Percentiles rank a stretch among this genome's conserved stretches.
Conservation (phyloP, 1,140 invertebrate species). For the Asbolus verrucosus region DNA sequence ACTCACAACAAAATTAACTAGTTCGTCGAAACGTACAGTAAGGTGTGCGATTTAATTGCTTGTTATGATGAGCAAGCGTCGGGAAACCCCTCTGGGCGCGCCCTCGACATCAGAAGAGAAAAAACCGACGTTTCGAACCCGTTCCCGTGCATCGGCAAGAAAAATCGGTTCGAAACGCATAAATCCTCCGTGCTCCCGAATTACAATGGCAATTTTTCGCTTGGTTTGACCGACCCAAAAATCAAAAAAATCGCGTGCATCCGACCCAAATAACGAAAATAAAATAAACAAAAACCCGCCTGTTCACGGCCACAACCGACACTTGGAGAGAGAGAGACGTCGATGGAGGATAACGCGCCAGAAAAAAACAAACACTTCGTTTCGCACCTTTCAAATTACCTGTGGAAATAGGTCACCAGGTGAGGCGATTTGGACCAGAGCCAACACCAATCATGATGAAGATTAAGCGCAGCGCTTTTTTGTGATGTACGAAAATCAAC, state of each 20-base stretch:
- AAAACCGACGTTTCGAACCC: too few species aligned
- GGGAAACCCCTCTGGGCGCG: conserved; percentile 5
- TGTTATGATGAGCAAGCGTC: neutral
- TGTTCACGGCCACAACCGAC: conserved; percentile 3
- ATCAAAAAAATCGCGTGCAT: conserved; percentile 1
- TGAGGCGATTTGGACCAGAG: conserved; percentile 8
- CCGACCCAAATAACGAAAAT: conserved; percentile 2
- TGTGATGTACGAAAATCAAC: neutral
- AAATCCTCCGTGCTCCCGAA: neutral
- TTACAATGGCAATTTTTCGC: neutral
- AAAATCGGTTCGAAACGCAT: too few species aligned
- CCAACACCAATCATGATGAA: neutral
- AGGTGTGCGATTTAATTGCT: neutral
- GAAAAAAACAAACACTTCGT: conserved; percentile 21
- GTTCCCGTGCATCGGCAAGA: too few species aligned
- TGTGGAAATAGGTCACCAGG: conserved; percentile 22
- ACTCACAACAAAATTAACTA: conserved; percentile 34
- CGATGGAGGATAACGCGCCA: neutral
- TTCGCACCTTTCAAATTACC: conserved; percentile 28
- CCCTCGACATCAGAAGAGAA: too few species aligned
- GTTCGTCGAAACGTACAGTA: neutral
- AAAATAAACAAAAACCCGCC: neutral
- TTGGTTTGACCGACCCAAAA: neutral
- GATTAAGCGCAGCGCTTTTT: neutral
- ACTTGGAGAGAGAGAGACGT: too few species aligned